Percentiles rank a stretch among this genome's conserved stretches.
phyloP scores from a whole-genome alignment of 2,888 invertebrate genomes.

The Orthonychiurus folsomi region DNA sequence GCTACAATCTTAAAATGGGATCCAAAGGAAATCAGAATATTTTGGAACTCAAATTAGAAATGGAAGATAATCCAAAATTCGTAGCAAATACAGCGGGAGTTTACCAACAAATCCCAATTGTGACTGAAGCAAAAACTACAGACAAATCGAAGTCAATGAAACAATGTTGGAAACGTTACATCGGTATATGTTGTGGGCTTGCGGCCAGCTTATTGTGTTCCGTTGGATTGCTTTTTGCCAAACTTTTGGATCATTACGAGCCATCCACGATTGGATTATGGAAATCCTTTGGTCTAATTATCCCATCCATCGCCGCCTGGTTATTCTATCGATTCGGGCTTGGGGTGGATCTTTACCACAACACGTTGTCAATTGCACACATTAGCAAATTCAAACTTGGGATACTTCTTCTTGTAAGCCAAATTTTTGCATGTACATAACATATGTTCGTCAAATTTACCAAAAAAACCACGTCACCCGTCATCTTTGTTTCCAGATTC shows the following conservation, averaged over 20 bases:
- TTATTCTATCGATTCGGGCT: background rate
- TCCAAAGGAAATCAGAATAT: no score
- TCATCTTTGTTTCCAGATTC: no score
- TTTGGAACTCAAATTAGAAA: no score
- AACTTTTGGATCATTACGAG: background rate
- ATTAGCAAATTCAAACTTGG: background rate
- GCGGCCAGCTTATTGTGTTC: background rate
- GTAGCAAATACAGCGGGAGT: no score
- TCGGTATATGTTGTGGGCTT: background rate
- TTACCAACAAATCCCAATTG: no score
- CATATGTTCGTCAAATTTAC: no score
- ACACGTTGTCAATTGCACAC: background rate
- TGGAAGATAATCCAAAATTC: no score
- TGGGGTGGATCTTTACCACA: background rate
- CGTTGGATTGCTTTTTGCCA: background rate
- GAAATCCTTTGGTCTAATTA: background rate
- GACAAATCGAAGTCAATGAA: background rate
- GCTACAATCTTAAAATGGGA: no score
- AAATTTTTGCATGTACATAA: background rate
- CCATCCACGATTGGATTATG: background rate
- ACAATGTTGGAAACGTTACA: background rate
- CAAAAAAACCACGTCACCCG: no score
- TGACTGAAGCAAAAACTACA: no score
- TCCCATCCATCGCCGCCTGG: background rate
- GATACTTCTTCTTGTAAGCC: background rate